Evolutionary conservation across 2,797 vertebrate genomes (phyloP).

Genomic region (Lemur catta): DNA sequence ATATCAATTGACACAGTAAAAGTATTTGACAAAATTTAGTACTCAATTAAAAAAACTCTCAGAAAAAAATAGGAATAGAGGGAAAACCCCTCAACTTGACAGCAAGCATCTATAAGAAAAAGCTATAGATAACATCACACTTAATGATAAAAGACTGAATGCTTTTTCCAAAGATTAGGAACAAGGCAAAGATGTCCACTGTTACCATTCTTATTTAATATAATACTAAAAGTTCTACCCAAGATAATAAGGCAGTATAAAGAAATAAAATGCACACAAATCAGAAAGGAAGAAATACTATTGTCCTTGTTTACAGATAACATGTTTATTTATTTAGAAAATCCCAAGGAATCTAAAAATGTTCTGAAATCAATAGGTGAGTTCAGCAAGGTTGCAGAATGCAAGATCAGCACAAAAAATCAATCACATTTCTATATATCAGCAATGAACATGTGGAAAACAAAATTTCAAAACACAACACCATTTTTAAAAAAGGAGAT

Average conservation of each 20-base stretch:
- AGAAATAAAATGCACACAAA: not conserved
- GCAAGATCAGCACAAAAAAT: not conserved
- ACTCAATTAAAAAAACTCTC: not conserved
- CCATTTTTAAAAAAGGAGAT: not conserved
- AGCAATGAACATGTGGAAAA: not conserved
- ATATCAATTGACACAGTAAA: not conserved
- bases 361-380: not conserved
- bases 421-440: not conserved
- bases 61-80: not conserved
- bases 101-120: not conserved
- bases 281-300: not conserved
- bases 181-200: not conserved
- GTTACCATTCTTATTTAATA: not conserved
- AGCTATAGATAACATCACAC: too few species aligned
- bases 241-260: not conserved
- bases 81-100: not conserved
- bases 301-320: not conserved
- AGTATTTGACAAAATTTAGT: not conserved
- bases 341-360: not conserved
- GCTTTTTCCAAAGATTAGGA: not conserved
- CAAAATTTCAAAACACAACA: not conserved
- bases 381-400: not conserved
- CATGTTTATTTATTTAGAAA: not conserved
- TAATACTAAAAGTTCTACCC: not conserved
- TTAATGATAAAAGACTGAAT: not conserved